Evolutionary conservation across 2,113 vertebrate genomes (phyloP).

Genomic region (Motacilla tschutschensis): DNA sequence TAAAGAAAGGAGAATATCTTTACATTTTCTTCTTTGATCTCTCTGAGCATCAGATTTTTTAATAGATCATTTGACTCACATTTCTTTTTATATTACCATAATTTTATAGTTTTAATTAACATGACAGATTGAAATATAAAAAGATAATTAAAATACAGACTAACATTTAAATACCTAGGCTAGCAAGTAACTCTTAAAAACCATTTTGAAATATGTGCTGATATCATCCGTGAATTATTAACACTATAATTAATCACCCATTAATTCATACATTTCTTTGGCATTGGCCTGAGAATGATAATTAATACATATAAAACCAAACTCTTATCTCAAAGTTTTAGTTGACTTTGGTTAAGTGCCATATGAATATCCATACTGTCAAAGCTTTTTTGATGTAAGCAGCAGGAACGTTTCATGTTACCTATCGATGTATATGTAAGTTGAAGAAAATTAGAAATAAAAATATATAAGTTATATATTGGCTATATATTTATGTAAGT

Average conservation of each 20-base stretch:
- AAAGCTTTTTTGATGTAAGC: neutral
- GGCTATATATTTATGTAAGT: neutral
- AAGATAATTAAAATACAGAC: slow-evolving; percentile 12
- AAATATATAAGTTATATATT: neutral
- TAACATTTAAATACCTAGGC: neutral
- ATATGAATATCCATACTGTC: neutral
- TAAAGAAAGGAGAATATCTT: neutral
- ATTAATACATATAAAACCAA: neutral
- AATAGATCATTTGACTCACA: neutral
- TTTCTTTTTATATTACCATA: neutral
- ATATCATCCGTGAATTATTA: neutral
- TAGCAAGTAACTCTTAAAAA: neutral
- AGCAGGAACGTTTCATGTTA: neutral
- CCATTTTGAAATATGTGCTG: neutral
- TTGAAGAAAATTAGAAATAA: neutral
- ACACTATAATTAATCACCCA: neutral
- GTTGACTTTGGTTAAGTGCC: neutral
- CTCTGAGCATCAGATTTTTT: neutral
- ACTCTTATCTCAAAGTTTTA: neutral
- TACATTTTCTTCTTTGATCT: slow-evolving; percentile 22
- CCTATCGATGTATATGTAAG: neutral
- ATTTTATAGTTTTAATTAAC: slow-evolving; percentile 1
- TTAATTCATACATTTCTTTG: neutral
- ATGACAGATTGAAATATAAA: slow-evolving; percentile 38
- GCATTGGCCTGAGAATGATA: neutral